Base-by-base conservation (phyloP, 1,140 invertebrate species). In the Scaptodrosophila lebanonensis region DNA sequence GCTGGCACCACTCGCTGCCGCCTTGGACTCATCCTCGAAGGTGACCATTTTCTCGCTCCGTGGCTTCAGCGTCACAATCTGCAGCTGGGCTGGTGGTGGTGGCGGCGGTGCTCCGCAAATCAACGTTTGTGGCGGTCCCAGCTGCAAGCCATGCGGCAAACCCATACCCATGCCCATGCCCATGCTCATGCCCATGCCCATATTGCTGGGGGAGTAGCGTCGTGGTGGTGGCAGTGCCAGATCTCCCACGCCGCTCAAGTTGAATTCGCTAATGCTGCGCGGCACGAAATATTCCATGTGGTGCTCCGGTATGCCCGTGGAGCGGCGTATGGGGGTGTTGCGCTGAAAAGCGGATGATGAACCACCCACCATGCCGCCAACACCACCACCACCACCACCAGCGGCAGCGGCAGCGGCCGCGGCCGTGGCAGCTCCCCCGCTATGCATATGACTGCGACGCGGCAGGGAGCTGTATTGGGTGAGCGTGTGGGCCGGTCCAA, bases 211-310 rank as follows among this genome's bases (percentile, higher is more conserved):
- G 3, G 84, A 85, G 30, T 67, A 85, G 20, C 86, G 77, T 0
- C 88, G 79, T 0, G 88, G 77, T 0, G 89, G 88, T 0, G 89
- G 89, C 7, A 90, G 85, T 1, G 89, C 88, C 18, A 89, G 87
- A 18, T 91, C 88, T 1, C 89, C 89, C 0, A 90, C 88, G 1
- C 90, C 88, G 0, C 92, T 91, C 20, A 94, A 73, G 83, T 95
- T 93, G 66, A 94, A 94, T 77, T 94, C 93, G 82, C 93, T 94
- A 16, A 94, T 89, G 87, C 93, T 94, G 47, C 93, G 89, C 35
- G 93, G 93, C 44, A 94, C 93, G 85, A 94, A 95, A 79, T 95
- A 94, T 73, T 95, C 93, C 30, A 94, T 90, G 44, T 92, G 90
- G 18, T 91, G 87, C 40, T 92, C 91, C 6, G 86, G 71, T 39